Evolutionary conservation across 2,113 vertebrate species (phyloP).

Genomic region (Saiga tatarica): DNA sequence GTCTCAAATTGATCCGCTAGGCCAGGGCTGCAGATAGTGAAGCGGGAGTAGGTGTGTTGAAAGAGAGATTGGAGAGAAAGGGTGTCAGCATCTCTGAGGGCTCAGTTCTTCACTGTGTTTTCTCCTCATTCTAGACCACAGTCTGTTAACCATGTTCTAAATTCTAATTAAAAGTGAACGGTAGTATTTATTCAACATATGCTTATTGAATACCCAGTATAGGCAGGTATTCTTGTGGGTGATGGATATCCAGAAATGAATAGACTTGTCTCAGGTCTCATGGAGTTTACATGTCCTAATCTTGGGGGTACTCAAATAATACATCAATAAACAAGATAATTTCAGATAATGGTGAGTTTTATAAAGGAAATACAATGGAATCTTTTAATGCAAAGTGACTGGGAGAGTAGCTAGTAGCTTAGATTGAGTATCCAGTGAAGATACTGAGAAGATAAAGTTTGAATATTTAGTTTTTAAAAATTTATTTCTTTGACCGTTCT

Average conservation of each 20-base stretch:
- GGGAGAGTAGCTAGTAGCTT: background rate
- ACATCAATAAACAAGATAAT: background rate
- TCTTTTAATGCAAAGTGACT: background rate
- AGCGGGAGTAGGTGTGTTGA: background rate
- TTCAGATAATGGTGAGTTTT: background rate
- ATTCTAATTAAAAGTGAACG: background rate
- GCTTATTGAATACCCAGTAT: background rate
- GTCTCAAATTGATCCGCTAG: background rate
- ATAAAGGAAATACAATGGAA: background rate
- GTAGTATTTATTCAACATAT: background rate
- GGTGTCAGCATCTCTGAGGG: background rate
- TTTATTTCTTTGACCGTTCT: background rate
- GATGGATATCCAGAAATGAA: background rate
- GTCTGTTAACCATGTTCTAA: background rate
- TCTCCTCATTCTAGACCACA: background rate
- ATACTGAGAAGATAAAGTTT: background rate
- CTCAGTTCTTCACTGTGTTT: background rate
- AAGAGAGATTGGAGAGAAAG: background rate
- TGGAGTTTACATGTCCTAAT: background rate
- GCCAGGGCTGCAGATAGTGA: background rate
- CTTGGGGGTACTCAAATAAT: background rate
- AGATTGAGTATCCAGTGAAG: background rate
- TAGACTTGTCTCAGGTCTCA: background rate
- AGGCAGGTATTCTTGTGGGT: background rate
- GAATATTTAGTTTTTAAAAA: background rate